phyloP scores from a whole-genome alignment of 2,888 invertebrate genomes.

The Diogma glabrata region DNA sequence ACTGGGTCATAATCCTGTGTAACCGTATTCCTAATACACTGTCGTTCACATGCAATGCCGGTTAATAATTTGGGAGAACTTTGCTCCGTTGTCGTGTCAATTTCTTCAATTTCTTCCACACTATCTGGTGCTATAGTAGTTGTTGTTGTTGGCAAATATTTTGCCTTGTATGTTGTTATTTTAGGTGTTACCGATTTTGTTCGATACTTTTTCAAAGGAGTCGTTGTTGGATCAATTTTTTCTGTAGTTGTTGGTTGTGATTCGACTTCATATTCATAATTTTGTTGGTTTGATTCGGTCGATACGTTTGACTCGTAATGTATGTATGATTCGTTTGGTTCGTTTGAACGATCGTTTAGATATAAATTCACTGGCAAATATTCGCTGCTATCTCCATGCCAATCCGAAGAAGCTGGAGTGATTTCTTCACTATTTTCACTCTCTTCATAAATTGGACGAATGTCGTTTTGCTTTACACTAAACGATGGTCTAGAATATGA shows the following conservation, averaged over 20 bases:
- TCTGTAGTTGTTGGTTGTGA: background rate
- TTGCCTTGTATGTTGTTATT: constrained; percentile 2
- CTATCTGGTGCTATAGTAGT: background rate
- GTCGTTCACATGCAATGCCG: constrained; percentile 1
- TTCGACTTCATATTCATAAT: background rate
- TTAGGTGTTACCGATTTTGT: background rate
- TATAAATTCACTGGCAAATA: background rate
- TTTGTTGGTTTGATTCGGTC: no score
- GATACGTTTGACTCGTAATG: no score
- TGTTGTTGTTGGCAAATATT: background rate
- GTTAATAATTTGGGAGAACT: background rate
- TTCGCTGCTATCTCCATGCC: background rate
- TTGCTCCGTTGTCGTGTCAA: background rate
- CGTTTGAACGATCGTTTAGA: background rate
- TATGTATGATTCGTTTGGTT: no score
- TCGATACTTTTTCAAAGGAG: background rate
- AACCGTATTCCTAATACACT: constrained; percentile 6
- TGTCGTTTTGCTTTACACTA: background rate
- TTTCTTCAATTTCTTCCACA: background rate
- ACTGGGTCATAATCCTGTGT: constrained; percentile 8
- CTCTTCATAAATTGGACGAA: background rate
- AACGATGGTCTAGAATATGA: constrained; percentile 1
- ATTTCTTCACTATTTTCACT: background rate
- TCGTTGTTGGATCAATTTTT: background rate
- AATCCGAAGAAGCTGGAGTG: background rate